Base-by-base conservation (phyloP, 2,888 invertebrate genomes). In the Theretra japonica region DNA sequence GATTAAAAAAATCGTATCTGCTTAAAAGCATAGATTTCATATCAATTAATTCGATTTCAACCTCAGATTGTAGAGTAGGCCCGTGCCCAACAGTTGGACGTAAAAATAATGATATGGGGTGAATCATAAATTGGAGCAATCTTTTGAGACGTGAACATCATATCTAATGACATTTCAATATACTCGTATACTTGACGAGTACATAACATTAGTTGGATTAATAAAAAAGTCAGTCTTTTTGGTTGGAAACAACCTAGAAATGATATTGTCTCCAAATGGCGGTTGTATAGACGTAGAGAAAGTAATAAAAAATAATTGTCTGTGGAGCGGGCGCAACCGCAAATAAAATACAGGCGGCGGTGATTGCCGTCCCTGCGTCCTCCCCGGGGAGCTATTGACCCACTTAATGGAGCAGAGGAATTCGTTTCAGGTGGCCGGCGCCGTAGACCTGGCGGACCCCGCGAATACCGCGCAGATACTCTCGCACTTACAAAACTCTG, bases 371-470 rank as follows among this genome's bases (percentile, higher is more conserved):
- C 74, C 70, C 75, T 57, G 69, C 72, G 73, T 72, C 74, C 74
- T 78, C 82, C 77, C 79, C 75, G 70, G 86, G 86, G 87, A 83
- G 81, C 87, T 83, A 86, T 90, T 91, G 90, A 91, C 92, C 91
- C 82, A 89, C 82, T 87, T 89, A 85, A 85, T 84, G 79, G 77
- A 86, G 79, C 85, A 80, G 82, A 80, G 82, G 75, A 77, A 79
- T 72, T 70, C 33, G 65, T 90, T 92, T 79, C 91, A 94, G 94
- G 92, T 94, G 85, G 88, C 91, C 71, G 90, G 88, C 72, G 90
- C 92, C 71, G 86, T 93, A 75, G 92, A 92, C 84, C 86, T 92
- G 77, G 83, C 90, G 57, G 91, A 91, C 77, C 89, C 90, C 70
- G 89, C 90, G 83, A 92, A 91, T 80, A 86, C 90, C 72, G 88